Evolutionary conservation across 2,113 vertebrate species (phyloP).

Genomic region (Boulengeromyrus knoepffleri): DNA sequence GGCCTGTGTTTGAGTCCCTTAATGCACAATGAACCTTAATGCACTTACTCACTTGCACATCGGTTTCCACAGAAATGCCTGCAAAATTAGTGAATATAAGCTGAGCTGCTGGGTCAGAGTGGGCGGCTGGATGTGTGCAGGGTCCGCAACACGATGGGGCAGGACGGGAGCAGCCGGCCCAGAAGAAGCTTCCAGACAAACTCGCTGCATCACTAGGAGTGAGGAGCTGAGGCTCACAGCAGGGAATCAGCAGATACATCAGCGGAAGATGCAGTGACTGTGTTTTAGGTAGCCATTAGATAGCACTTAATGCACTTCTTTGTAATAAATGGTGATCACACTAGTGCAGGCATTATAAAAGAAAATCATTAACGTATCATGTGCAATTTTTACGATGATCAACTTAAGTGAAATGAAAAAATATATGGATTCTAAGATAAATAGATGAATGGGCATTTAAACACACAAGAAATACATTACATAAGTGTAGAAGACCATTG

Average conservation of each 20-base stretch:
- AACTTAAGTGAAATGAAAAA: not conserved
- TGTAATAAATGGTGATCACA: not conserved
- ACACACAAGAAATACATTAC: not conserved
- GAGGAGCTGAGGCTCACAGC: not conserved
- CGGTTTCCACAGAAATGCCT: not conserved
- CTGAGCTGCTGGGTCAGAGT: not conserved
- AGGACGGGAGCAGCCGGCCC: not conserved
- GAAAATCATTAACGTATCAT: not conserved
- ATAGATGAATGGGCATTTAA: not conserved
- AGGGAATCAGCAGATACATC: not conserved
- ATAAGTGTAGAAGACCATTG: not conserved
- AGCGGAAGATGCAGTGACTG: not conserved
- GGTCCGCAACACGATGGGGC: not conserved
- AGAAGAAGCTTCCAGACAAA: not conserved
- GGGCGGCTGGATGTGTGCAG: not conserved
- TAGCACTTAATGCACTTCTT: not conserved
- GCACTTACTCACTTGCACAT: not conserved
- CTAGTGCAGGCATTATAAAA: not conserved
- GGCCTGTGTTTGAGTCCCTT: not conserved
- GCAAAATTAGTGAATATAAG: not conserved
- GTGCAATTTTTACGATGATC: not conserved
- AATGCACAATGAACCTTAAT: not conserved
- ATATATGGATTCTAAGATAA: not conserved
- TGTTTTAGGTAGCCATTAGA: not conserved
- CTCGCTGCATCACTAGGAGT: not conserved